A percentile compares a stretch with the other conserved stretches of the same genome.
phyloP scores from a whole-genome alignment of 1,140 invertebrate species.

The Hestina assimilis region DNA sequence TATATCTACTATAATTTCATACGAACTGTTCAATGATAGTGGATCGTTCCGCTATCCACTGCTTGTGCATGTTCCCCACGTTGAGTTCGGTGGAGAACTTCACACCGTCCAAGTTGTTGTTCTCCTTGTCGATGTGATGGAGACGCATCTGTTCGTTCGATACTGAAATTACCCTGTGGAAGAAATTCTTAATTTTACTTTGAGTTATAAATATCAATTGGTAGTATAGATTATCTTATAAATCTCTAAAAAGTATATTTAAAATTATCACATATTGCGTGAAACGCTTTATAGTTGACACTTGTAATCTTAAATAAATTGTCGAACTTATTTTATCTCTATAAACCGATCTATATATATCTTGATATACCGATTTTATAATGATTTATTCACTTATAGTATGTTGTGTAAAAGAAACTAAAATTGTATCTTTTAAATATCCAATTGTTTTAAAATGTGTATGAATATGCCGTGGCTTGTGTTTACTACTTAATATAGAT shows the following conservation, averaged over 20 bases:
- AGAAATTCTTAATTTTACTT: background rate
- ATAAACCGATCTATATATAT: too few species aligned
- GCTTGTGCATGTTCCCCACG: slow-evolving; percentile 60
- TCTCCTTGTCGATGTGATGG: slow-evolving; percentile 52
- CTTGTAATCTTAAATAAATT: too few species aligned
- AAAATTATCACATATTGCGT: too few species aligned
- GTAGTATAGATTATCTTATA: too few species aligned
- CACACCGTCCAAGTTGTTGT: slow-evolving; percentile 48
- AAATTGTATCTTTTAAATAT: background rate
- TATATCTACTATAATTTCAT: slow-evolving; percentile 19
- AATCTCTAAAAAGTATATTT: too few species aligned
- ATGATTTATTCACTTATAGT: too few species aligned
- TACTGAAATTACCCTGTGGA: slow-evolving; percentile 79
- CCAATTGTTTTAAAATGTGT: background rate
- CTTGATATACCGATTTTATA: too few species aligned
- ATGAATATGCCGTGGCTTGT: background rate
- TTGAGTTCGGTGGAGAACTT: slow-evolving; percentile 54
- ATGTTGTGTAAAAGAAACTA: too few species aligned
- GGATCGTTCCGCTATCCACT: slow-evolving; percentile 69
- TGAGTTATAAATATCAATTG: too few species aligned
- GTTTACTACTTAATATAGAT: background rate
- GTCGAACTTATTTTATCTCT: too few species aligned
- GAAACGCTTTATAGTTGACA: too few species aligned
- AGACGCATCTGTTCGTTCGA: slow-evolving; percentile 76
- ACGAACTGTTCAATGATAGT: slow-evolving; percentile 75